These are phyloP conservation scores for Kryptopterus vitreolus DNA, from an alignment of 2,797 vertebrate genomes.

Conservation along the genomic window DNA sequence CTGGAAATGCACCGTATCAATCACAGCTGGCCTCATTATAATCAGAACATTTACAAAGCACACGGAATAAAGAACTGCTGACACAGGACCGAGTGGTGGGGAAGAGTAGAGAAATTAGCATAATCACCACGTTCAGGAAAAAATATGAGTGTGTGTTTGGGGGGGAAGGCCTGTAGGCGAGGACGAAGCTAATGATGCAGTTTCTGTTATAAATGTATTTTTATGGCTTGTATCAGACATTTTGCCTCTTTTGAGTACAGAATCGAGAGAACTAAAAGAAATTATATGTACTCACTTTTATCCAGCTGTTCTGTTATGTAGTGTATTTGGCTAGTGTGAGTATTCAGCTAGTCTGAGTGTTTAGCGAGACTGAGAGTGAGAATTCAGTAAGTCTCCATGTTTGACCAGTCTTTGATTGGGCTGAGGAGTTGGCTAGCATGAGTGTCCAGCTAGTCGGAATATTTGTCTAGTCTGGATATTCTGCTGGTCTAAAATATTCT, in stretches of 20 bases:
- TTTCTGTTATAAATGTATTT: not conserved
- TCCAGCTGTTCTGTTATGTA: no score
- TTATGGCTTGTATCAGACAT: not conserved
- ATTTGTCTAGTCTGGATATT: no score
- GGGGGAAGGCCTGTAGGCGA: no score
- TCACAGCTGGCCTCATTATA: conserved; percentile 8
- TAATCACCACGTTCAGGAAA: not conserved
- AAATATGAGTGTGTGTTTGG: not conserved
- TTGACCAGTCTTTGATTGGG: no score
- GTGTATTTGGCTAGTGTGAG: no score
- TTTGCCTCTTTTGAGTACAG: not conserved
- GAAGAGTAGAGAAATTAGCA: not conserved
- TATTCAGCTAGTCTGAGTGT: no score
- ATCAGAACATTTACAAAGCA: conserved; percentile 16
- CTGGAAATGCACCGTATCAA: not conserved
- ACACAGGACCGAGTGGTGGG: not conserved
- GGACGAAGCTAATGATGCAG: not conserved
- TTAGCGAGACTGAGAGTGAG: no score
- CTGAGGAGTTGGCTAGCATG: no score
- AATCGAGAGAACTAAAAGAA: not conserved
- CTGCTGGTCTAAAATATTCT: no score
- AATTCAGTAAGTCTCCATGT: no score
- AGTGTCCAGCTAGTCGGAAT: no score
- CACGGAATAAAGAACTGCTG: conserved; percentile 9
- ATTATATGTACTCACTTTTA: not conserved